Evolutionary conservation across 1,140 invertebrate genomes (phyloP).

Genomic region (Hypsibius dujardini): DNA sequence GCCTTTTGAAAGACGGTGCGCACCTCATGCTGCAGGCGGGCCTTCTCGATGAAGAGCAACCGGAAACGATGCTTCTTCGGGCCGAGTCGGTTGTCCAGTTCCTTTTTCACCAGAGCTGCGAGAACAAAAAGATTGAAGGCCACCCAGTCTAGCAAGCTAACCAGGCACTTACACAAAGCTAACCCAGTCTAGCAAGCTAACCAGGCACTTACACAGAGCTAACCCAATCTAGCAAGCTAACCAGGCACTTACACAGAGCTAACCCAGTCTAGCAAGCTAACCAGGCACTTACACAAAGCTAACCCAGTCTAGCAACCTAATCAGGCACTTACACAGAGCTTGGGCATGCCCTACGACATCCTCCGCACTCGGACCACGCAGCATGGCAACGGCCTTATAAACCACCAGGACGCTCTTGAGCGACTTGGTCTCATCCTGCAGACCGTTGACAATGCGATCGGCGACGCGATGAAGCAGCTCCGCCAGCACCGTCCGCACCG

Average conservation of each 20-base stretch:
- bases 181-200: too few relatives aligned
- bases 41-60: conserved; percentile 43
- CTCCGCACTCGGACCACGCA: conserved; percentile 18
- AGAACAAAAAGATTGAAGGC: conserved; percentile 25
- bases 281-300: too few relatives aligned
- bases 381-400: conserved; percentile 23
- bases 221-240: too few relatives aligned
- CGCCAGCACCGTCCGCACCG: conserved; percentile 37
- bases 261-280: too few relatives aligned
- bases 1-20: conserved; percentile 28
- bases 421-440: conserved; percentile 56
- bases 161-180: neutral
- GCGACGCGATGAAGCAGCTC: conserved; percentile 40
- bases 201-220: too few relatives aligned
- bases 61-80: conserved; percentile 44
- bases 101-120: conserved; percentile 23
- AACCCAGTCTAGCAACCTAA: too few relatives aligned
- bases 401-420: conserved; percentile 42
- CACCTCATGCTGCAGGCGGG: conserved; percentile 48
- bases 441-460: conserved; percentile 40
- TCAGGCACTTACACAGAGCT: conserved; percentile 37
- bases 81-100: conserved; percentile 28
- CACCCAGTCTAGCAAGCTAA: conserved; percentile 35
- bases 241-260: too few relatives aligned
- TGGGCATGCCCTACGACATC: conserved; percentile 22